Evolutionary conservation across 2,113 vertebrate genomes (phyloP), one percentile per base, ranked within the genome.

Genomic region (Marcusenius ussheri): DNA sequence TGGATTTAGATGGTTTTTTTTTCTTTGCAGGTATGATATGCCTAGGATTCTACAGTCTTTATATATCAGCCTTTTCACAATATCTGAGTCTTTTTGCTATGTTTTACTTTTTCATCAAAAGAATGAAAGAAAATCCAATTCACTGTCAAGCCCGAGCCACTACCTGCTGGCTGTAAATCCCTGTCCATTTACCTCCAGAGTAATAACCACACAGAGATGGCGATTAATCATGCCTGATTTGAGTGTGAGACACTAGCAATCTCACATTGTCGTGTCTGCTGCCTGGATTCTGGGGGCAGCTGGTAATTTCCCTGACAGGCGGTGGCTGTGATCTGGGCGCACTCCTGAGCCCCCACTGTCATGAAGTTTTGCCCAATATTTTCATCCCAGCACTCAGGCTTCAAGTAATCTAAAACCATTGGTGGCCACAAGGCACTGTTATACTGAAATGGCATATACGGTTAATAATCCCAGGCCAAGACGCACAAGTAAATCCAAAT

Each of bases 171-270:
- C 46, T 87, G 27, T 31, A 51, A 87, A 74, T 87, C 84, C 58
- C 46, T 50, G 42, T 90, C 56, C 46, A n/a, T 87, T 90, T 90
- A 74, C 83, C 17, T 62, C 47, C 19, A 17, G 42, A 62, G 80
- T 31, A 90, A 90, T 86, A 84, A 62, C 49, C 7, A 53, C 45
- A 19, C 17, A n/a, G 56, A 35, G 46, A 87, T 31, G 45, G 46
- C 47, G 45, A 90, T 90, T 70, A 87, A 90, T 90, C 89, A 87
- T 46, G 19, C 58, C 45, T 87, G 83, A 87, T 66, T 70, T 50
- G 42, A 49, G 49, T 58, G 53, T 83, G 24, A n/a, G 45, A 83
- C 24, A 21, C 83, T 27, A 49, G 53, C 58, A 70, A 90, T 50
- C 46, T 49, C 39, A 50, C 51, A 70, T 17, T 15, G 58, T 70